Percentiles rank a stretch among this genome's conserved stretches.
Conservation (phyloP, 1,140 invertebrate species). For the Drosophila virilis region DNA sequence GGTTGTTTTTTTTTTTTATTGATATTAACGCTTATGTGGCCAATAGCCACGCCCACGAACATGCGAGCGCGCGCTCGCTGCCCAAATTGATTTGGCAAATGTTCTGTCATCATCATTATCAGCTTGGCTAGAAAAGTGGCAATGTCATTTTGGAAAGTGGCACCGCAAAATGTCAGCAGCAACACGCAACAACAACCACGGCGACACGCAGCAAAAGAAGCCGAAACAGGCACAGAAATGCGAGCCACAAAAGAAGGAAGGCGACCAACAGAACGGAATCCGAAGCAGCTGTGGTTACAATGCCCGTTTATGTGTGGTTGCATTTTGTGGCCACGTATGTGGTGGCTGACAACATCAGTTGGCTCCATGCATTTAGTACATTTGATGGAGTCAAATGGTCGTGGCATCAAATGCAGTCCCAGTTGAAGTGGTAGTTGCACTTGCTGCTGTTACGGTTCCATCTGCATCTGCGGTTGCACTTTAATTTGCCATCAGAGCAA, state of each 20-base stretch:
- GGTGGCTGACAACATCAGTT: slow-evolving; percentile 43
- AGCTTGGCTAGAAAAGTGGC: slow-evolving; percentile 44
- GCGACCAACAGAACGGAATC: slow-evolving; percentile 6
- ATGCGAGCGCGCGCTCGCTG: slow-evolving; percentile 22
- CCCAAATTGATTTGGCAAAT: slow-evolving; percentile 73
- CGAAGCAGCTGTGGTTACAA: slow-evolving; percentile 20
- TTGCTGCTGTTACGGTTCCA: slow-evolving; percentile 6
- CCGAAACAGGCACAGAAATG: slow-evolving; percentile 1
- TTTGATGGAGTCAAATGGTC: slow-evolving; percentile 10
- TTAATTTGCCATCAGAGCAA: slow-evolving; percentile 41
- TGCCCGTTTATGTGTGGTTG: slow-evolving; percentile 30
- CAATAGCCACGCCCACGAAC: slow-evolving; percentile 9
- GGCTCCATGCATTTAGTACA: slow-evolving; percentile 4
- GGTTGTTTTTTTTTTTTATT: slow-evolving; percentile 2
- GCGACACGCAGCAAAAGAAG: slow-evolving; percentile 6
- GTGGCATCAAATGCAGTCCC: slow-evolving; percentile 35
- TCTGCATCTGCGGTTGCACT: slow-evolving; percentile 32
- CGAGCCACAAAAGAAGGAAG: not conserved
- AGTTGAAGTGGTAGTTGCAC: not conserved
- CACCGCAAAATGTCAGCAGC: slow-evolving; percentile 36
- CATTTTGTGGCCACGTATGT: slow-evolving; percentile 62
- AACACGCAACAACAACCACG: slow-evolving; percentile 37
- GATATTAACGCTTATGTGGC: slow-evolving; percentile 16
- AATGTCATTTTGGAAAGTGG: slow-evolving; percentile 55
- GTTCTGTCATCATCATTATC: slow-evolving; percentile 71